A percentile compares a stretch with the other conserved stretches of the same genome.
phyloP scores from a whole-genome alignment of 2,888 invertebrate species.

The Polia nebulosa region DNA sequence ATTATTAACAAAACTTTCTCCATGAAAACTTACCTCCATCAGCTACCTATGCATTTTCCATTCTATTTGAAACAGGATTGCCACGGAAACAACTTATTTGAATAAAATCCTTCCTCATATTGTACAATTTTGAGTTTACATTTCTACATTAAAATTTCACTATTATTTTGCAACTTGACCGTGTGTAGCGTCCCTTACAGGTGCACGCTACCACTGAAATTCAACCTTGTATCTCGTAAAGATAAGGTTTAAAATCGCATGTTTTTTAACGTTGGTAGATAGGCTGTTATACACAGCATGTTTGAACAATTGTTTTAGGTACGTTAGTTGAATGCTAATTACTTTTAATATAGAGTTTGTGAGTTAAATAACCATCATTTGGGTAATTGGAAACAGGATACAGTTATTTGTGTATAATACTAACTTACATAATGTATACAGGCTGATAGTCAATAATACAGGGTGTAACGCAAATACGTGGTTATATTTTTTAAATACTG shows the following conservation, averaged over 20 bases:
- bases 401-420: conserved; percentile 56
- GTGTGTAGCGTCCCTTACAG: conserved; percentile 32
- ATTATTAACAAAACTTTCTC: too few relatives aligned
- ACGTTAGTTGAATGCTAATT: conserved; percentile 64
- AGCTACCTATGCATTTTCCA: neutral
- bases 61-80: neutral
- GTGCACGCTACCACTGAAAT: neutral
- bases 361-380: conserved; percentile 59
- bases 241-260: conserved; percentile 15
- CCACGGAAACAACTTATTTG: conserved; percentile 13
- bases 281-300: conserved; percentile 6
- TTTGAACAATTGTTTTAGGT: conserved; percentile 61
- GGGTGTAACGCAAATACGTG: neutral
- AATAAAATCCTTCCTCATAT: conserved; percentile 30
- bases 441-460: neutral
- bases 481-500: too few relatives aligned
- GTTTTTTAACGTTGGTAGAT: neutral
- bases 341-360: conserved; percentile 58
- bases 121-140: conserved; percentile 10
- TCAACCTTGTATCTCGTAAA: fast-evolving
- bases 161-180: conserved; percentile 38
- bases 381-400: conserved; percentile 64
- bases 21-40: neutral
- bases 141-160: conserved; percentile 9
- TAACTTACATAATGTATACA: conserved; percentile 5